Evolutionary conservation across 2,888 invertebrate genomes (phyloP), one percentile per base, ranked within the genome.

Genomic region (Lepas anatifera): DNA sequence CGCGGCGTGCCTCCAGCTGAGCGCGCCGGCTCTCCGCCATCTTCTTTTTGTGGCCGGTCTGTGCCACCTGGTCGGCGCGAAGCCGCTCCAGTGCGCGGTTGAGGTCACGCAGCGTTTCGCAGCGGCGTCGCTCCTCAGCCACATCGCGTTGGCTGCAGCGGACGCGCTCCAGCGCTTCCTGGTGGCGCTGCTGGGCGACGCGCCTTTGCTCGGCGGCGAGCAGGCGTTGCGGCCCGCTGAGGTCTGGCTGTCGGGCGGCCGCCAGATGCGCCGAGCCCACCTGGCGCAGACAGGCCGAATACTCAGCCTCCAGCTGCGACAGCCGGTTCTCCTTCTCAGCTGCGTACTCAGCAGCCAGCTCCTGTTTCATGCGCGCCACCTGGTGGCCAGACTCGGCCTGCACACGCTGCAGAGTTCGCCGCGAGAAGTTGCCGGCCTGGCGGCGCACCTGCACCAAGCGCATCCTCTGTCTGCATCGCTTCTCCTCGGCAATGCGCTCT

Each of bases 31-130:
- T 22, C 41, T 37, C 66, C 39, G 3, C 39, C 39, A 41, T 25
- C 39, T 13, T 37, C 2, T 16, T 25, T 13, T 25, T 37, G 39
- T 37, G 25, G 16, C 66, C 66, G 2, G 25, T 25, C 27, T 66
- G 66, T 25, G 66, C 66, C 66, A 41, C 66, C 11, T 27, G 39
- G 66, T 41, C 41, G 66, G 66, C 66, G 27, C 66, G 66, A n/a
- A 37, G 25, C 25, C 66, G 66, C 66, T 66, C 66, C 37, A 37
- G 41, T 25, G 37, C 39, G n/a, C 66, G 39, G 39, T 39, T 41
- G 25, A 41, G 39, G 39, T 37, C 66, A 25, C 66, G 66, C 66
- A 66, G 27, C 16, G 41, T 39, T 13, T 66, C 39, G 25, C 10
- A 6, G 39, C 41, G 66, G 25, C 25, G 66, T 8, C 25, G 66